Evolutionary conservation across 2,113 vertebrate genomes (phyloP).

Genomic region (Nematolebias whitei): DNA sequence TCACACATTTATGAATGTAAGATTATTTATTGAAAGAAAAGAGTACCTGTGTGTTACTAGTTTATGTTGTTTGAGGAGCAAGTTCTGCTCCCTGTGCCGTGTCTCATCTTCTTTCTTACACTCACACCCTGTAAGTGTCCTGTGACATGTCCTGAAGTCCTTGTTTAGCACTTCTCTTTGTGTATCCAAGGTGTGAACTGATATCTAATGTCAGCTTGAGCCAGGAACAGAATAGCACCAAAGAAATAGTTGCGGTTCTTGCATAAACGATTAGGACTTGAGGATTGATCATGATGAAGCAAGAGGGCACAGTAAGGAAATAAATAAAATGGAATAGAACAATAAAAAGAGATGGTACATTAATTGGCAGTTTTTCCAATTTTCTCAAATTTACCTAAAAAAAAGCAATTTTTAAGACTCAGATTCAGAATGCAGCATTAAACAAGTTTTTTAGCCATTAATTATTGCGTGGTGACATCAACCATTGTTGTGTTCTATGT

Average conservation of each 20-base stretch:
- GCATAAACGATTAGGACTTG: conserved; percentile 37
- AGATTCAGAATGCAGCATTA: conserved; percentile 54
- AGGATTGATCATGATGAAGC: conserved; percentile 48
- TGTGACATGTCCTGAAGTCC: conserved; percentile 93
- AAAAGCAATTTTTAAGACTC: conserved; percentile 52
- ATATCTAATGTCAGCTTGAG: conserved; percentile 89
- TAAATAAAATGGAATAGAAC: background rate
- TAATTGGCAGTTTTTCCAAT: conserved; percentile 38
- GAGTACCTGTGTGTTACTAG: background rate
- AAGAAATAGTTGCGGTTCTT: conserved; percentile 43
- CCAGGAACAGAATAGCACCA: conserved; percentile 77
- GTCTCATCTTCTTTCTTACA: conserved; percentile 80
- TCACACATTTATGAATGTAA: background rate
- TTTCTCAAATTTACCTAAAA: conserved; percentile 48
- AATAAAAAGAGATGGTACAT: conserved; percentile 15
- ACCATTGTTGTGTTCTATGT: conserved; percentile 42
- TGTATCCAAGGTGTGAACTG: conserved; percentile 92
- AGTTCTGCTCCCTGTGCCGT: conserved; percentile 63
- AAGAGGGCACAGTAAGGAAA: conserved; percentile 27
- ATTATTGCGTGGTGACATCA: conserved; percentile 49
- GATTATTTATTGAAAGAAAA: background rate
- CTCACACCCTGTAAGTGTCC: conserved; percentile 86
- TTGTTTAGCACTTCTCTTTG: conserved; percentile 91
- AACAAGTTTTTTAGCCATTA: conserved; percentile 46
- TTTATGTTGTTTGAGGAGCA: conserved; percentile 11